phyloP scores from a whole-genome alignment of 2,888 invertebrate species.

The Cephus rjabovi region DNA sequence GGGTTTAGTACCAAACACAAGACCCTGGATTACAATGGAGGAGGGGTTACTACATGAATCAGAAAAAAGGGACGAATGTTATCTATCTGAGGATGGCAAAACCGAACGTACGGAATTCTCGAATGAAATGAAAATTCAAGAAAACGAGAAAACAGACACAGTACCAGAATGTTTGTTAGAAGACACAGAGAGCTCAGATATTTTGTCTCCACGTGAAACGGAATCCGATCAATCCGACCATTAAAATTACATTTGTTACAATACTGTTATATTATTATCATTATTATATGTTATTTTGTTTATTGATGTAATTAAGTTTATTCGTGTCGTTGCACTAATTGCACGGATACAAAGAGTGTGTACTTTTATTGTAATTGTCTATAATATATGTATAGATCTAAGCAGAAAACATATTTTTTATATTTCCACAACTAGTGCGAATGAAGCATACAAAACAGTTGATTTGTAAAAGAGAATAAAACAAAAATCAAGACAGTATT shows the following conservation, averaged over 20 bases:
- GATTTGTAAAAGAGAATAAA: background rate
- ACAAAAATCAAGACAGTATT: background rate
- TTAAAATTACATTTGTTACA: background rate
- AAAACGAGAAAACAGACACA: background rate
- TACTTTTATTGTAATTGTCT: background rate
- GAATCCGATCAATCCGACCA: slow-evolving; percentile 20
- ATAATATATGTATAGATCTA: background rate
- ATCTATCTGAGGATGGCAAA: slow-evolving; percentile 13
- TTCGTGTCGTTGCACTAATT: background rate
- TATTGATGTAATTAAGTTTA: no score
- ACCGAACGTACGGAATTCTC: background rate
- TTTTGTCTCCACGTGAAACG: slow-evolving; percentile 28
- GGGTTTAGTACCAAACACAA: slow-evolving; percentile 16
- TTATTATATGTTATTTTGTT: background rate
- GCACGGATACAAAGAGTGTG: background rate
- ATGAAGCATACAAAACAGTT: background rate
- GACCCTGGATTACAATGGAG: background rate
- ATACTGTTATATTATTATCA: background rate
- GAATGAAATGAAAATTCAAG: slow-evolving; percentile 6
- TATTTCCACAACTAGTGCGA: background rate
- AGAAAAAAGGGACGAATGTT: slow-evolving; percentile 12
- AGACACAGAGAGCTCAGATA: slow-evolving; percentile 29
- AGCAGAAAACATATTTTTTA: background rate
- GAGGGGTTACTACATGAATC: slow-evolving; percentile 10
- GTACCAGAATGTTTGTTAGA: slow-evolving; percentile 20